Conservation (phyloP, 2,888 invertebrate genomes). For the Dromius quadrimaculatus region DNA sequence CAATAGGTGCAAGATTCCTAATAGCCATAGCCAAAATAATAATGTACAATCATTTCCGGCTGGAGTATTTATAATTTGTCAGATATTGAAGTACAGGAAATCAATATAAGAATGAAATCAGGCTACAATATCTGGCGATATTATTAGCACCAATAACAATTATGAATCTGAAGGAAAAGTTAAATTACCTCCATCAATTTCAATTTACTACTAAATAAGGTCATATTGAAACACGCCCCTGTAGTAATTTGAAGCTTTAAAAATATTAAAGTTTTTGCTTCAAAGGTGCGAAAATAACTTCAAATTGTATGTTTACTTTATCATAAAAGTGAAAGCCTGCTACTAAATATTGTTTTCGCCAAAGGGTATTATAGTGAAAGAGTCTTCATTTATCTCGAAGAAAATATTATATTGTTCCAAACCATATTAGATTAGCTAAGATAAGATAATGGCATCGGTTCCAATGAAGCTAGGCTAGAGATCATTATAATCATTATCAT, state of each 20-base stretch:
- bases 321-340: slow-evolving; percentile 18
- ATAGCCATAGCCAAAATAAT: slow-evolving; percentile 12
- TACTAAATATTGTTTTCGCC: slow-evolving; percentile 5
- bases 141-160: too few relatives aligned
- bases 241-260: too few relatives aligned
- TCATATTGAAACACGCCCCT: too few relatives aligned
- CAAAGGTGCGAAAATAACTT: background rate
- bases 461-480: background rate
- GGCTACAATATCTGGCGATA: too few relatives aligned
- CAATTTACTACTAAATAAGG: too few relatives aligned
- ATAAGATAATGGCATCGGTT: slow-evolving; percentile 14
- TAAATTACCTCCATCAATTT: too few relatives aligned
- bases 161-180: too few relatives aligned
- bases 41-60: background rate
- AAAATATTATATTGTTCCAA: slow-evolving; percentile 8
- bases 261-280: background rate
- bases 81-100: too few relatives aligned
- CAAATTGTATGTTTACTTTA: background rate
- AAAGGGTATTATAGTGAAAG: slow-evolving; percentile 26
- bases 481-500: slow-evolving; percentile 11
- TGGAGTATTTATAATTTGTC: too few relatives aligned
- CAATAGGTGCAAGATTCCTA: slow-evolving; percentile 8
- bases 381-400: slow-evolving; percentile 6
- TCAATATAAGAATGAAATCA: too few relatives aligned
- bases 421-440: slow-evolving; percentile 9